phyloP scores from a whole-genome alignment of 2,888 invertebrate genomes.

The Drosophila sordidula region DNA sequence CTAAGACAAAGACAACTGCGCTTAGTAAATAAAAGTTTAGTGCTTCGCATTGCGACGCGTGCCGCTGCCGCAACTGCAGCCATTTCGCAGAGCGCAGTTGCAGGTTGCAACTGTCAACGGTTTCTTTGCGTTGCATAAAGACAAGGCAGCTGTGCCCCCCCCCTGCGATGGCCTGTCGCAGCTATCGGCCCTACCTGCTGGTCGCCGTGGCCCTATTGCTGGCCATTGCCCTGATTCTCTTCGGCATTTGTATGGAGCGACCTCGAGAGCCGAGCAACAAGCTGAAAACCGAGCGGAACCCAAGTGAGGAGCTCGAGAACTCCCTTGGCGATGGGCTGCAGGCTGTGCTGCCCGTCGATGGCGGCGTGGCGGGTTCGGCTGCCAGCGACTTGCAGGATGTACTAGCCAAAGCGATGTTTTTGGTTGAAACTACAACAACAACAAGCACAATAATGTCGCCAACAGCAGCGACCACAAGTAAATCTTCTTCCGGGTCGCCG shows the following conservation, averaged over 20 bases:
- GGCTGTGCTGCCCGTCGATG: constrained; percentile 22
- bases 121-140: constrained; percentile 57
- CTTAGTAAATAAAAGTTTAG: constrained; percentile 68
- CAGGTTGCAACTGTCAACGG: constrained; percentile 34
- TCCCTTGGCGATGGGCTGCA: constrained; percentile 10
- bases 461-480: constrained; percentile 12
- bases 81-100: constrained; percentile 6
- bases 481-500: constrained; percentile 59
- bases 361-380: constrained; percentile 2
- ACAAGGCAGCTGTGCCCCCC: constrained; percentile 11
- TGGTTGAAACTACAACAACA: constrained; percentile 65
- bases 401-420: constrained; percentile 42
- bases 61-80: constrained; percentile 32
- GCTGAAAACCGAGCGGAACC: constrained; percentile 48
- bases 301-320: not conserved
- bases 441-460: constrained; percentile 25
- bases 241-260: constrained; percentile 71
- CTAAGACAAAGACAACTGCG: constrained; percentile 22
- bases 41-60: constrained; percentile 46
- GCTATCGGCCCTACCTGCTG: constrained; percentile 46
- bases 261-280: constrained; percentile 35
- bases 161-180: constrained; percentile 69
- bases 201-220: constrained; percentile 52
- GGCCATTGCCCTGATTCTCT: constrained; percentile 72
- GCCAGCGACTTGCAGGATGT: constrained; percentile 41